Evolutionary conservation across 2,797 vertebrate genomes (phyloP), one percentile per base, ranked within the genome.

Genomic region (Gymnodraco acuticeps): DNA sequence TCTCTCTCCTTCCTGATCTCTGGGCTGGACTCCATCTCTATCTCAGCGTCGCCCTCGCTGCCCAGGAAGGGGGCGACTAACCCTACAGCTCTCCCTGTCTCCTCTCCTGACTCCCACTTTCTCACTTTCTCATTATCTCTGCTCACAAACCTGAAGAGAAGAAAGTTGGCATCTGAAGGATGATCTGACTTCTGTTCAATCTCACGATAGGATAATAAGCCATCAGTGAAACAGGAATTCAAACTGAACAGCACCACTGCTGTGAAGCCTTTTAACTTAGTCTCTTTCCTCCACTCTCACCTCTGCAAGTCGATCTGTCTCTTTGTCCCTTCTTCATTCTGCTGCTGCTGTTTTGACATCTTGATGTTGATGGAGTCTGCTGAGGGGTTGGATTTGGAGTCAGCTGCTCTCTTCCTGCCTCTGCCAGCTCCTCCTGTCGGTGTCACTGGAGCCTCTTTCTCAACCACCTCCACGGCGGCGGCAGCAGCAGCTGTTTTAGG

Each of bases 231-330:
- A 42, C 12, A 53, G 58, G 48, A 20, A 1, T 31, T 56, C 16
- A 70, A 4, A 33, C 41, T 63, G 48, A 45, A 54, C 66, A 62
- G 23, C 19, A 55, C 3, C 45, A 41, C 53, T 10, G 16, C 53
- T 10, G 16, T 47, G 1, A 6, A 17, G 48, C 11, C 11, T 59
- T 63, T 41, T 17, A 42, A 3, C 19, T 11, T 41, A 9, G 23
- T 27, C 55, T 13, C 10, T 33, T 10, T 20, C 47, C 16, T 47
- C 14, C 11, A 16, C 43, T 20, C 64, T 87, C 83, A 99, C 98
- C 98, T 99, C 92, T 99, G 98, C 71, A 99, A 91, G 91, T 99
- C 98, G n/a, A 99, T 98, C 83, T 98, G 97, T 92, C 97, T 96
- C 94, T 98, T 97, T 92, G 97, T 93, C 82, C 95, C 96, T 76